phyloP scores from a whole-genome alignment of 2,888 invertebrate species.

The Acanthosepion lycidas region DNA sequence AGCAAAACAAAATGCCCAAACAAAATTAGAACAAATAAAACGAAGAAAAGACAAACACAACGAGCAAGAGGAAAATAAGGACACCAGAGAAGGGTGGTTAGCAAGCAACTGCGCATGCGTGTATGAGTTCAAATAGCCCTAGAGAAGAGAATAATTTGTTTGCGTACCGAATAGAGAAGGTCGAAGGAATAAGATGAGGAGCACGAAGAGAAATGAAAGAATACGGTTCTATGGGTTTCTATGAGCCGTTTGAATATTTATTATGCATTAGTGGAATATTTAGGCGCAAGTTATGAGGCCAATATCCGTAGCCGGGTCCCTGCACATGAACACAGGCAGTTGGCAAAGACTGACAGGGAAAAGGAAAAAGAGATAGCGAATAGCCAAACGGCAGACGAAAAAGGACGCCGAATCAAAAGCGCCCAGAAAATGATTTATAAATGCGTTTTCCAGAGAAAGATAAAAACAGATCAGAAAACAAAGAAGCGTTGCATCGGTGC shows the following conservation, averaged over 20 bases:
- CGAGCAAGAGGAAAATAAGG: background rate
- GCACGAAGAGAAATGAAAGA: background rate
- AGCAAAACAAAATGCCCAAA: background rate
- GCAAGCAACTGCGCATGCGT: background rate
- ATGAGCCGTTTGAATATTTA: conserved; percentile 33
- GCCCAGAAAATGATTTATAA: background rate
- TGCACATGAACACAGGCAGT: background rate
- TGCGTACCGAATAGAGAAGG: conserved; percentile 33
- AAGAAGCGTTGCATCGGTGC: no score
- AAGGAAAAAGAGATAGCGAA: background rate
- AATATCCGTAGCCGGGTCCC: background rate
- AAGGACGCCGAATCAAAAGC: background rate
- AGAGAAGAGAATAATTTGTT: background rate
- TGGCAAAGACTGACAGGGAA: background rate
- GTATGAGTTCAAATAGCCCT: conserved; percentile 4
- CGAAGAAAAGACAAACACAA: background rate
- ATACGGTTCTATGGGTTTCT: conserved; percentile 4
- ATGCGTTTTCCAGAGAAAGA: no score
- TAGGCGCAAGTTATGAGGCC: conserved; percentile 8
- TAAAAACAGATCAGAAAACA: no score
- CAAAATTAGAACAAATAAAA: background rate
- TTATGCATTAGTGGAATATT: conserved; percentile 33
- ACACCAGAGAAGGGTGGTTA: background rate
- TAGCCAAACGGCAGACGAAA: background rate
- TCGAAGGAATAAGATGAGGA: background rate